phyloP scores from a whole-genome alignment of 2,797 vertebrate genomes.

The Gallirallus australis region DNA sequence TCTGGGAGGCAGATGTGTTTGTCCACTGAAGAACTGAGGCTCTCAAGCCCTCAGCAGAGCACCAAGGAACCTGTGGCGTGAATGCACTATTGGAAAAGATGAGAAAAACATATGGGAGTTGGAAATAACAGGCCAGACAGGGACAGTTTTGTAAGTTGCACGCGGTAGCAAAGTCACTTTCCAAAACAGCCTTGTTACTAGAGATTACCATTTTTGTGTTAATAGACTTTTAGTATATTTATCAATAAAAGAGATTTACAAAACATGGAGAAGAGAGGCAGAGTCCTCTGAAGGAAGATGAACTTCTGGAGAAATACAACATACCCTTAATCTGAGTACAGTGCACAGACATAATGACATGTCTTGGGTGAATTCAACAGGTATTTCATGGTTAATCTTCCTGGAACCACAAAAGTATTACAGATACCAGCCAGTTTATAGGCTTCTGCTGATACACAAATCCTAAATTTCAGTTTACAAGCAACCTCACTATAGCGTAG shows the following conservation, averaged over 20 bases:
- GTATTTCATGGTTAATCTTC: neutral
- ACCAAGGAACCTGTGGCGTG: neutral
- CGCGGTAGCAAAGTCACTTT: neutral
- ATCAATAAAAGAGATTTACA: neutral
- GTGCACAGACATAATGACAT: neutral
- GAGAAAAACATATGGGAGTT: neutral
- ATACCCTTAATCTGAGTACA: neutral
- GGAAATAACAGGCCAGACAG: neutral
- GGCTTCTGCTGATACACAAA: neutral
- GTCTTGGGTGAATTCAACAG: neutral
- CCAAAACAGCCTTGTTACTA: neutral
- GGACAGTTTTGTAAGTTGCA: neutral
- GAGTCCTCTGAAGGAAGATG: neutral
- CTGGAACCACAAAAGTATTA: neutral
- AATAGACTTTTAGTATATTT: neutral
- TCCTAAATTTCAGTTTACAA: conserved; percentile 9
- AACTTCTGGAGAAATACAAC: neutral
- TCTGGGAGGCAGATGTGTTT: neutral
- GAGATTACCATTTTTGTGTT: neutral
- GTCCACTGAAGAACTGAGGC: neutral
- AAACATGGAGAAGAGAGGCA: neutral
- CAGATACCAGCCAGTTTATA: neutral
- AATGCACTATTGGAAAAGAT: neutral
- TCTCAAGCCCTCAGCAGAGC: neutral
- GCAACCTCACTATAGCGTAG: neutral